Percentiles rank a stretch among this genome's conserved stretches.
Evolutionary conservation across 37 sponge, comb jelly and placozoan species (phyloP).

Genomic region (Dysidea cf. avara): DNA sequence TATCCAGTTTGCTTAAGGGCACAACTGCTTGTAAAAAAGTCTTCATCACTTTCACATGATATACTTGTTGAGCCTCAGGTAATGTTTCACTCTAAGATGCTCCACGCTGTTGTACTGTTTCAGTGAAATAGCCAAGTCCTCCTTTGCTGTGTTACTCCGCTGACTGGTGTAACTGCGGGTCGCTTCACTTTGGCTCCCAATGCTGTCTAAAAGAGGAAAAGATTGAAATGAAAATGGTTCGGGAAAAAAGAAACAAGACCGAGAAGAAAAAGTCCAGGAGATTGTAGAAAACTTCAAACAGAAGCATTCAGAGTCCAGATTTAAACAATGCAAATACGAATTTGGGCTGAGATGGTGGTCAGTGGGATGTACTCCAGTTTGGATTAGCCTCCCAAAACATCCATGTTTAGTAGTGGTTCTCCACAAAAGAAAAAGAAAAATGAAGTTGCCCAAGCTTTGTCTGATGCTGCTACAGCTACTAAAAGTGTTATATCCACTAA

Average conservation of each 20-base stretch:
- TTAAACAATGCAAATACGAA: conserved; percentile 5
- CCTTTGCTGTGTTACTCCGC: too few relatives aligned
- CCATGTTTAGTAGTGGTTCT: conserved; percentile 5
- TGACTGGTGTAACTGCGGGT: background rate
- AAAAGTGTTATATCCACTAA: background rate
- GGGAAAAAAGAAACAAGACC: too few relatives aligned
- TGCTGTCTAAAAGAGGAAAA: conserved; percentile 1
- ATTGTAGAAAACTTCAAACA: background rate
- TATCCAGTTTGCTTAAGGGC: too few relatives aligned
- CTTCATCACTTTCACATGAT: too few relatives aligned
- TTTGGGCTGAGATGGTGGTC: conserved; percentile 1
- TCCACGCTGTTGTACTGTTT: too few relatives aligned
- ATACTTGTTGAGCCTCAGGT: too few relatives aligned
- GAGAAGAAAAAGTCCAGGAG: conserved; percentile 1
- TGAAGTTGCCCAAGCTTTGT: too few relatives aligned
- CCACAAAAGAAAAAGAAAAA: conserved; percentile 3
- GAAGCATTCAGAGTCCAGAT: background rate
- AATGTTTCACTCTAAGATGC: too few relatives aligned
- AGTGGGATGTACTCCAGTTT: background rate
- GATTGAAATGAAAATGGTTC: conserved; percentile 8
- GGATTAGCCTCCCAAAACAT: conserved; percentile 15
- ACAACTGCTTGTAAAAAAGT: too few relatives aligned
- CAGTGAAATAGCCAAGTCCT: too few relatives aligned
- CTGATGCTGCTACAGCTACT: background rate
- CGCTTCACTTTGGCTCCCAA: too few relatives aligned